These are phyloP conservation scores for Trachelus tabidus DNA, from an alignment of 2,888 invertebrate species.

Conservation along the genomic window DNA sequence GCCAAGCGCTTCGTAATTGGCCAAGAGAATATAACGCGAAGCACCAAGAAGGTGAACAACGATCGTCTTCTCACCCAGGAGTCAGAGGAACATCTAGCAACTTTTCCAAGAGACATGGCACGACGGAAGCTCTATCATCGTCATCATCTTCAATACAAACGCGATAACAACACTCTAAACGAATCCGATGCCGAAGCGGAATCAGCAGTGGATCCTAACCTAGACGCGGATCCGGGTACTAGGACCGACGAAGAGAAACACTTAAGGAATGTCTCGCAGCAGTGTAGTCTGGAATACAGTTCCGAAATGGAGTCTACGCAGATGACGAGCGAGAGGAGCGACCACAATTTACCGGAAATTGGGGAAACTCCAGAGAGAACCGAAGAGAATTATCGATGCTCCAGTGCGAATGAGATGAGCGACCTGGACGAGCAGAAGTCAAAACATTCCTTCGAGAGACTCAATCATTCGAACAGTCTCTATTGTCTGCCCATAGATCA, in stretches of 20 bases:
- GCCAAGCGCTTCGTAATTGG: constrained; percentile 63
- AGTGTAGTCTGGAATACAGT: constrained; percentile 78
- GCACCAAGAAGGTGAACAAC: constrained; percentile 46
- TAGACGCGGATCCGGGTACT: constrained; percentile 52
- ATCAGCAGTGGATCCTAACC: constrained; percentile 12
- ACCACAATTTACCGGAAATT: constrained; percentile 58
- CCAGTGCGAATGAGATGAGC: constrained; percentile 39
- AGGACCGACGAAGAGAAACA: constrained; percentile 58
- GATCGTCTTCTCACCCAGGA: constrained; percentile 27
- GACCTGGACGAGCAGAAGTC: constrained; percentile 27
- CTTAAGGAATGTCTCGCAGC: constrained; percentile 77
- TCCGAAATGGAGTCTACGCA: constrained; percentile 66
- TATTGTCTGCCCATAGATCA: constrained; percentile 48
- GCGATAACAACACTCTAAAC: constrained; percentile 40
- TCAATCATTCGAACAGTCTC: constrained; percentile 53
- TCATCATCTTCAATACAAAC: constrained; percentile 40
- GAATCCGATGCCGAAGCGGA: not conserved
- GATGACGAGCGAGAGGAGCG: constrained; percentile 58
- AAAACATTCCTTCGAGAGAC: constrained; percentile 33
- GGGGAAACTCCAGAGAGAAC: constrained; percentile 36
- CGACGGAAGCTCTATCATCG: constrained; percentile 3
- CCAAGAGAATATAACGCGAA: constrained; percentile 55
- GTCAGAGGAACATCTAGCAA: constrained; percentile 19
- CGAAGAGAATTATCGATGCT: constrained; percentile 25
- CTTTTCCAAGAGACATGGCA: constrained; percentile 28